phyloP scores from a whole-genome alignment of 2,113 vertebrate species.

The Boulengeromyrus knoepffleri region DNA sequence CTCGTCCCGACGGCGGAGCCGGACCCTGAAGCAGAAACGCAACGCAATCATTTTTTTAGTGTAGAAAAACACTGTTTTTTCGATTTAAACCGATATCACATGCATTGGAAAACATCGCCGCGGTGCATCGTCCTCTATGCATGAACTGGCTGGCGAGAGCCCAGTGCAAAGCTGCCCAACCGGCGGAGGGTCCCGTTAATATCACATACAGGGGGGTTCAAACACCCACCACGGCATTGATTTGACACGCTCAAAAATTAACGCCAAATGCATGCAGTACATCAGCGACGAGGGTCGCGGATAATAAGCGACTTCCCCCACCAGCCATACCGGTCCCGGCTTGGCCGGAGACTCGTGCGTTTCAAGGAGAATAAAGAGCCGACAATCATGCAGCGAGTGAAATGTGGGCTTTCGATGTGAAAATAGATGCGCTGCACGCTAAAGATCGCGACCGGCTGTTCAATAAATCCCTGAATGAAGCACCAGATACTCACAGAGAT shows the following conservation, averaged over 20 bases:
- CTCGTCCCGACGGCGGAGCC: slow-evolving; percentile 46
- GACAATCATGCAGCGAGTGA: not conserved
- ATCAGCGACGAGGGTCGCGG: not conserved
- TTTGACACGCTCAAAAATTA: not conserved
- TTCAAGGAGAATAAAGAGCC: not conserved
- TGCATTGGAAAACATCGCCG: not conserved
- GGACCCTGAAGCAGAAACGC: slow-evolving; percentile 43
- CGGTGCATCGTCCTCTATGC: not conserved
- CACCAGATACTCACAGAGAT: not conserved
- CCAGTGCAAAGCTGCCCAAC: not conserved
- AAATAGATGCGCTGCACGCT: not conserved
- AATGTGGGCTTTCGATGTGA: not conserved
- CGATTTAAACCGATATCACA: not conserved
- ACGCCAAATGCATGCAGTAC: not conserved
- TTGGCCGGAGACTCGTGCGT: not conserved
- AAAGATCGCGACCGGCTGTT: not conserved
- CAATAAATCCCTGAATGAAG: not conserved
- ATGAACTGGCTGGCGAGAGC: not conserved
- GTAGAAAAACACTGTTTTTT: not conserved
- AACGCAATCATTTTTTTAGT: not conserved
- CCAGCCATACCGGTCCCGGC: not conserved
- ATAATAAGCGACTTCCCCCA: not conserved
- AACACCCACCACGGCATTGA: not conserved
- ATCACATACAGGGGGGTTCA: not conserved
- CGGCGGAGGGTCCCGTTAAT: not conserved